Evolutionary conservation across 1,140 invertebrate species (phyloP).

Genomic region (Eulimnadia texana): DNA sequence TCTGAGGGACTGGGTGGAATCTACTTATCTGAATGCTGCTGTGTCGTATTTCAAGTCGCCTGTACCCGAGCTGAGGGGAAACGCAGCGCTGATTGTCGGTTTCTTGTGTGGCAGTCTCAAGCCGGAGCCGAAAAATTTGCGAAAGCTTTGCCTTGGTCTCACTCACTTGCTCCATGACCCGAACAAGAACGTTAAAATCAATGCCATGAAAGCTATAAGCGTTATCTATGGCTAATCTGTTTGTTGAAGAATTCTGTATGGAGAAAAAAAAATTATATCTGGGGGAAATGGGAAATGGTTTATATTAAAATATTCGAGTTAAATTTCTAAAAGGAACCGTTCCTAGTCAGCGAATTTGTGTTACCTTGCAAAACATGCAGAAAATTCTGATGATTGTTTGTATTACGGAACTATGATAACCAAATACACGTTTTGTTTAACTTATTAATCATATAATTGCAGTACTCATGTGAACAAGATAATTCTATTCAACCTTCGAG

Average conservation of each 20-base stretch:
- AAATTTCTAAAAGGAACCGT: too few species aligned
- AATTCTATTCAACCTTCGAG: too few species aligned
- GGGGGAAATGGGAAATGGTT: too few species aligned
- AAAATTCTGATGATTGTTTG: too few species aligned
- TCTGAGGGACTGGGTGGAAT: not conserved
- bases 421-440: too few species aligned
- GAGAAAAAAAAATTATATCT: not conserved
- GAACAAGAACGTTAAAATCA: not conserved
- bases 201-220: slow-evolving; percentile 4
- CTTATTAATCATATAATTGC: too few species aligned
- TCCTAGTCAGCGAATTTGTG: too few species aligned
- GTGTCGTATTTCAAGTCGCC: slow-evolving; percentile 5
- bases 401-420: too few species aligned
- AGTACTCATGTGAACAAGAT: too few species aligned
- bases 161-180: slow-evolving; percentile 4
- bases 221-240: not conserved
- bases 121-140: not conserved
- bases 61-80: slow-evolving; percentile 4
- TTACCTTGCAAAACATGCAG: too few species aligned
- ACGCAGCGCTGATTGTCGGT: not conserved
- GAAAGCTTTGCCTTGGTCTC: not conserved
- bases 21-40: not conserved
- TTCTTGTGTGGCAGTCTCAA: not conserved
- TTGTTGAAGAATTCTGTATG: not conserved
- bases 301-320: not conserved